Base-by-base conservation (phyloP, 2,888 invertebrate species). In the Bugula neritina region DNA sequence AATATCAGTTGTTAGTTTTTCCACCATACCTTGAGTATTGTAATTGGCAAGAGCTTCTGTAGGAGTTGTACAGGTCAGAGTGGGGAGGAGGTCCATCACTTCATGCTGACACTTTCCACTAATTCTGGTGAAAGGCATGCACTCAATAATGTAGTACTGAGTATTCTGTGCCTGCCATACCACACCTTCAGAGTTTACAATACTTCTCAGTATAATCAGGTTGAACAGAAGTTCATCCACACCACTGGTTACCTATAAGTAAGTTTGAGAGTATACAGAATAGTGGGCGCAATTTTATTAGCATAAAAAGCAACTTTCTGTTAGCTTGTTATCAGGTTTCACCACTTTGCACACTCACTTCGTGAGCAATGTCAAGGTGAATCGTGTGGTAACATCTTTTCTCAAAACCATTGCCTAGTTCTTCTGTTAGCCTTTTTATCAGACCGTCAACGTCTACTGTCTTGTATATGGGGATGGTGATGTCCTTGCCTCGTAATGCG, bases 101-200 rank as follows among this genome's bases (percentile, higher is more conserved):
- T 63, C 63, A n/a, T 63, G 63, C 63, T 13, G 25, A 31, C 63
- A 25, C 1, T 5, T 63, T 3, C 63, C 63, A 13, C 31, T 31
- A 13, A 31, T 63, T n/a, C 25, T 57, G 25, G 57, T 57, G 23
- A 13, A 57, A 31, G 81, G 81, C 76, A 80, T 76, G 29, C 77
- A 78, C 73, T 81, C 81, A 21, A 81, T 75, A 29, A 80, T 72
- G 72, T 81, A 81, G 13, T 79, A 74, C 72, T 81, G 80, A 35
- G 69, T 70, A 1, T 75, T 73, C 17, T 76, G 77, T 17, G 76
- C 75, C 29, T 77, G 76, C 81, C 81, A 81, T 29, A 80, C 77
- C 72, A 75, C 75, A 17, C 81, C 81, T 31, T 75, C 74, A 35
- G 75, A 74, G 75, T 80, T 76, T 0, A 72, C 75, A 63, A 81